phyloP scores from a whole-genome alignment of 1,140 invertebrate species.

The Drosophila sp. region DNA sequence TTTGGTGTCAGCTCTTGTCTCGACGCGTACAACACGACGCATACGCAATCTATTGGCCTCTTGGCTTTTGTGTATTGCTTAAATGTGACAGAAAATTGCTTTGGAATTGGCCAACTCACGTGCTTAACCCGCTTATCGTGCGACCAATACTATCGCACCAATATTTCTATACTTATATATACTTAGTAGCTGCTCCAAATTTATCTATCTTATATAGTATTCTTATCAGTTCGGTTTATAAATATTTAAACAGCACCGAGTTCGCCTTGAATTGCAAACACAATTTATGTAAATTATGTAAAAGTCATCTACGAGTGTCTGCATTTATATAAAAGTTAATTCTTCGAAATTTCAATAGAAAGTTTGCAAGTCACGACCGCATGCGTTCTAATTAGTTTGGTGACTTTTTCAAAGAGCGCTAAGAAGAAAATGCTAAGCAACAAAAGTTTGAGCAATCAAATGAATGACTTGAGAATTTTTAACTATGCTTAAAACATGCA shows the following conservation, averaged over 20 bases:
- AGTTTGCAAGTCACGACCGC: constrained; percentile 34
- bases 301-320: constrained; percentile 10
- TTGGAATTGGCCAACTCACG: constrained; percentile 35
- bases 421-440: constrained; percentile 22
- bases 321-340: constrained; percentile 2
- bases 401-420: constrained; percentile 10
- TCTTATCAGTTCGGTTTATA: constrained; percentile 29
- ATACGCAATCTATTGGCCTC: constrained; percentile 20
- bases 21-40: constrained; percentile 20
- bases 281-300: constrained; percentile 19
- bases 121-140: constrained; percentile 32
- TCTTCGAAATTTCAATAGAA: constrained; percentile 14
- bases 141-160: constrained; percentile 4
- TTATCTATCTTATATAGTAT: constrained; percentile 19
- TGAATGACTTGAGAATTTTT: constrained; percentile 14
- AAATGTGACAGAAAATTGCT: constrained; percentile 35
- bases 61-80: constrained; percentile 12
- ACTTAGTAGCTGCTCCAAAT: constrained; percentile 13
- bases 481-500: constrained; percentile 6
- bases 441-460: constrained; percentile 24
- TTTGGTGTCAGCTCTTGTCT: constrained; percentile 3
- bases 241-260: constrained; percentile 7
- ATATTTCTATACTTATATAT: constrained; percentile 30
- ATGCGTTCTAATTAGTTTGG: constrained; percentile 33
- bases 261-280: constrained; percentile 4